A percentile compares a stretch with the other conserved stretches of the same genome.
phyloP scores from a whole-genome alignment of 2,113 vertebrate genomes.

The Myrmecobius fasciatus region DNA sequence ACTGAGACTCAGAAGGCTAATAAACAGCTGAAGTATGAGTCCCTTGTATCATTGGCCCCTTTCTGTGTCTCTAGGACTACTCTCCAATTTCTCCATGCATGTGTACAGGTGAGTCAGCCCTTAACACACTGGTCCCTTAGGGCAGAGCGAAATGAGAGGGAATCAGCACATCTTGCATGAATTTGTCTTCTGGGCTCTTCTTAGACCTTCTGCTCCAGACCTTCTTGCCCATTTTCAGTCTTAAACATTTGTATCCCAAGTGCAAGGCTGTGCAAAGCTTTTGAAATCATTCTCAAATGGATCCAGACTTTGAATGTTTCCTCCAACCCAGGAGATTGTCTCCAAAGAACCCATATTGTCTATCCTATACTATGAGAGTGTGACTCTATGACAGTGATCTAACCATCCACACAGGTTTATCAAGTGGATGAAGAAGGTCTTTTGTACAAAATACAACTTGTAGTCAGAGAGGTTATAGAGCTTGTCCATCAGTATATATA shows the following conservation, averaged over 20 bases:
- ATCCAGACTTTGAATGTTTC: background rate
- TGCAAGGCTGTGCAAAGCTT: background rate
- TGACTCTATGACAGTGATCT: background rate
- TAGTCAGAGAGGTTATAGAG: background rate
- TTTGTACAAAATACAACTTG: background rate
- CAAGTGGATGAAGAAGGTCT: background rate
- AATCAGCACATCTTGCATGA: background rate
- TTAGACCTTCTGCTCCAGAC: background rate
- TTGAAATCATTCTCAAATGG: background rate
- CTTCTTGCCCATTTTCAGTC: background rate
- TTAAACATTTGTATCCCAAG: background rate
- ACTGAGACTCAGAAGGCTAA: background rate
- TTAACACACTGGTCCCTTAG: background rate
- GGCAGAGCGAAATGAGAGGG: background rate
- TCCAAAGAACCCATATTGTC: background rate
- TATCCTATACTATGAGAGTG: background rate
- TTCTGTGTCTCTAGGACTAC: background rate
- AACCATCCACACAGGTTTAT: background rate
- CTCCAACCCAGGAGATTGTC: background rate
- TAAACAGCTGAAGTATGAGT: background rate
- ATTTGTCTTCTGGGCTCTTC: background rate
- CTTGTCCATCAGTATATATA: background rate
- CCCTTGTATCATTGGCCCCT: background rate
- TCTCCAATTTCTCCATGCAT: background rate
- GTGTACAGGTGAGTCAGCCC: background rate